Evolutionary conservation across 2,113 vertebrate genomes (phyloP).

Genomic region (Ictalurus punctatus): DNA sequence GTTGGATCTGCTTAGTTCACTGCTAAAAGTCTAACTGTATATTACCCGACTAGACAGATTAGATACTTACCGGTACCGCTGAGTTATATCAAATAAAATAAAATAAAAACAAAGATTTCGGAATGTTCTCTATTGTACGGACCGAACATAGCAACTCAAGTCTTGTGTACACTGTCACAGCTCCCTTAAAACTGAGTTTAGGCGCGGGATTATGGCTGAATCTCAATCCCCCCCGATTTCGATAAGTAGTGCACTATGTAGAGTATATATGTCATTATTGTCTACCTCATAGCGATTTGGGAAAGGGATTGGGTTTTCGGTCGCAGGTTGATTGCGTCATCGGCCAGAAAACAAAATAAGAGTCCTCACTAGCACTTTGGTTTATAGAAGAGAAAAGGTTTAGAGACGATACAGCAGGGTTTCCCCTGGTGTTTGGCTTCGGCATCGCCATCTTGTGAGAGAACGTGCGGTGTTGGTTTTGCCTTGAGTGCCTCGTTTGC

Average conservation of each 20-base stretch:
- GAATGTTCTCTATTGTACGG: neutral
- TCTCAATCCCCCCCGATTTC: neutral
- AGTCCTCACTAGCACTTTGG: neutral
- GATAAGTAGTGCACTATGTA: neutral
- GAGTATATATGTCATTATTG: too few species aligned
- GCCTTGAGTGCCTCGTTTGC: neutral
- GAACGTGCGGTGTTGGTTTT: neutral
- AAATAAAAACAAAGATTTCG: neutral
- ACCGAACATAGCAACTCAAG: too few species aligned
- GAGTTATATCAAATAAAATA: neutral
- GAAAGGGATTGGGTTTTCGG: neutral
- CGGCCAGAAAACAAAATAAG: slow-evolving; percentile 10
- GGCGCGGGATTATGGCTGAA: slow-evolving; percentile 5
- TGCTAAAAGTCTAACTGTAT: neutral
- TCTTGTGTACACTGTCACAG: neutral
- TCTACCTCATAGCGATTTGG: neutral
- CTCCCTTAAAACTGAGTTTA: neutral
- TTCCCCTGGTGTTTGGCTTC: neutral
- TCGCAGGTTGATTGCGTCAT: neutral
- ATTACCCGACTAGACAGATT: neutral
- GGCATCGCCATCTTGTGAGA: neutral
- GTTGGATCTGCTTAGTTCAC: neutral
- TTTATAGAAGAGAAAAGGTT: neutral
- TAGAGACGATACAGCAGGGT: neutral
- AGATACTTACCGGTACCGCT: neutral